A percentile compares a stretch with the other conserved stretches of the same genome.
Conservation (phyloP, 2,113 vertebrate genomes). For the Felis chaus region DNA sequence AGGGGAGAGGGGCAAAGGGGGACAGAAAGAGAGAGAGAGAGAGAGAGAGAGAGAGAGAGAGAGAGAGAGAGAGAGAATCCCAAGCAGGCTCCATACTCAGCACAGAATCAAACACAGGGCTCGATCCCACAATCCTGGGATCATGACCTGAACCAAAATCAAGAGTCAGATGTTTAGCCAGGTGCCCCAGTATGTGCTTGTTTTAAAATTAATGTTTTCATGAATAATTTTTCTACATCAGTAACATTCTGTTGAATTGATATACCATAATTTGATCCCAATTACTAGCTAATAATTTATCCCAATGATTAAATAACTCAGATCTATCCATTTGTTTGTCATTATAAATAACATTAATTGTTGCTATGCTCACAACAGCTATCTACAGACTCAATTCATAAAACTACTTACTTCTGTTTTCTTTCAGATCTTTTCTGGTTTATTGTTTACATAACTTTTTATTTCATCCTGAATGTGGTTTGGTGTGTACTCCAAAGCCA, state of each 20-base stretch:
- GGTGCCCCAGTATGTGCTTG: not conserved
- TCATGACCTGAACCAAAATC: too few relatives aligned
- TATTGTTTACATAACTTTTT: not conserved
- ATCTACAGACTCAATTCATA: not conserved
- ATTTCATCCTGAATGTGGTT: not conserved
- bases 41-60: too few relatives aligned
- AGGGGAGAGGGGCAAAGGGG: too few relatives aligned
- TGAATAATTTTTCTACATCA: not conserved
- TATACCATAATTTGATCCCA: not conserved
- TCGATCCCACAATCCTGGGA: too few relatives aligned
- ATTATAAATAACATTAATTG: not conserved
- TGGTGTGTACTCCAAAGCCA: not conserved
- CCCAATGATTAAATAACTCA: not conserved
- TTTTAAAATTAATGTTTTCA: not conserved
- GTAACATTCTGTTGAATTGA: not conserved
- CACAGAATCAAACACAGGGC: too few relatives aligned
- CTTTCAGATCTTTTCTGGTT: not conserved
- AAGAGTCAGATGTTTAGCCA: too few relatives aligned
- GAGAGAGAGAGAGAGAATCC: too few relatives aligned
- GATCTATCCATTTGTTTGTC: not conserved
- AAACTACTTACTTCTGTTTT: not conserved
- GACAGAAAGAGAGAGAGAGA: too few relatives aligned
- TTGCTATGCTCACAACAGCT: not conserved
- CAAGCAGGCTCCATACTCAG: not conserved
- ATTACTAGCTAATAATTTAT: too few relatives aligned